phyloP scores from a whole-genome alignment of 2,888 invertebrate genomes.

The Heterodera filipjevi region DNA sequence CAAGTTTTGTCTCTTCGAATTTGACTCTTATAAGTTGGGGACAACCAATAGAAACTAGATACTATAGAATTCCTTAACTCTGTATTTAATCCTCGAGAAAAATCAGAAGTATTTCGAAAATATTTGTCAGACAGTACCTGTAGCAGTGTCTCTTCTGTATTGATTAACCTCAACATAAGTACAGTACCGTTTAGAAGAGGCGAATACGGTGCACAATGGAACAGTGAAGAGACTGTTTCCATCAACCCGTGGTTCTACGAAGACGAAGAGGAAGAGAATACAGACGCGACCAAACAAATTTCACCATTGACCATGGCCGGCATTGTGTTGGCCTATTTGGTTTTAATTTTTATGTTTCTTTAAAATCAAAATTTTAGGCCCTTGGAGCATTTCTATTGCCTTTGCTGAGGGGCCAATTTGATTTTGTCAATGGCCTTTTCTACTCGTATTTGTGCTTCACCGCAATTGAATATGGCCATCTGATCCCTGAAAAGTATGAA shows the following conservation, averaged over 20 bases:
- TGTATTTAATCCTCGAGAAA: too few species aligned
- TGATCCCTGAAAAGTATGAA: slow-evolving; percentile 49
- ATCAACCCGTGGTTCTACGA: slow-evolving; percentile 30
- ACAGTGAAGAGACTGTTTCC: slow-evolving; percentile 21
- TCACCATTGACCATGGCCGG: slow-evolving; percentile 36
- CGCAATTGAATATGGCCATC: slow-evolving; percentile 63
- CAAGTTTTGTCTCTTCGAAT: neutral
- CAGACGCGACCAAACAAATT: slow-evolving; percentile 23
- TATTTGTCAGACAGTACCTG: too few species aligned
- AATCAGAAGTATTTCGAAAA: too few species aligned
- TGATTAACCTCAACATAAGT: too few species aligned
- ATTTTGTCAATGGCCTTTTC: slow-evolving; percentile 63
- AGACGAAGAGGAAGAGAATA: slow-evolving; percentile 22
- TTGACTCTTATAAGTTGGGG: too few species aligned
- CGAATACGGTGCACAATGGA: neutral
- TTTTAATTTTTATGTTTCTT: neutral
- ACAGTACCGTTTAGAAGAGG: neutral
- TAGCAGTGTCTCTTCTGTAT: too few species aligned
- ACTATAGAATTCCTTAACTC: too few species aligned
- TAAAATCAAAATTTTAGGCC: slow-evolving; percentile 25
- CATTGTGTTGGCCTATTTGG: slow-evolving; percentile 42
- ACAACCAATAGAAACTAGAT: too few species aligned
- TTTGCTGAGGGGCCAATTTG: slow-evolving; percentile 51
- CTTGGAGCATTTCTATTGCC: slow-evolving; percentile 46
- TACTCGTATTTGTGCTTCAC: slow-evolving; percentile 59